A percentile compares a stretch with the other conserved stretches of the same genome.
phyloP scores from a whole-genome alignment of 2,888 invertebrate genomes.

The Drosophila maculinotata region DNA sequence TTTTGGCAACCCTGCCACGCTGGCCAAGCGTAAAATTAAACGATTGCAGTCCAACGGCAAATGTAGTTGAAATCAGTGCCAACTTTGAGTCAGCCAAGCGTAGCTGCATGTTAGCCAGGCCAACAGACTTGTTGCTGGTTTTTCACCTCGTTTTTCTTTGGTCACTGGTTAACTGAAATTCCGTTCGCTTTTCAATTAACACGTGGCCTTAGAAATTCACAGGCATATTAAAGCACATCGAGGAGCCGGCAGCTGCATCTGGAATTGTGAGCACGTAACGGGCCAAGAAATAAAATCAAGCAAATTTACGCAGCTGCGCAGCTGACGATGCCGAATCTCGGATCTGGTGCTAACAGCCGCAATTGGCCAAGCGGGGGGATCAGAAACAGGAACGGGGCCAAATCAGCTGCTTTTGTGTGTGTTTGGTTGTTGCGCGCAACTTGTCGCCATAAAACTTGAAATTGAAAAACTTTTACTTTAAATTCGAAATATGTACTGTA shows the following conservation, averaged over 20 bases:
- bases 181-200: conserved; percentile 38
- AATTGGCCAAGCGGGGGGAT: conserved; percentile 32
- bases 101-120: conserved; percentile 21
- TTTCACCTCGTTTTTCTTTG: neutral
- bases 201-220: conserved; percentile 43
- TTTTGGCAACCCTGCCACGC: conserved; percentile 36
- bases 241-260: conserved; percentile 41
- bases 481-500: conserved; percentile 61
- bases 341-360: conserved; percentile 40
- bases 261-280: conserved; percentile 67
- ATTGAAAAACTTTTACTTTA: conserved; percentile 79
- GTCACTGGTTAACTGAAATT: conserved; percentile 34
- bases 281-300: conserved; percentile 57
- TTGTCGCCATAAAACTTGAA: conserved; percentile 81
- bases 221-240: conserved; percentile 42
- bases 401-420: conserved; percentile 4
- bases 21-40: conserved; percentile 72
- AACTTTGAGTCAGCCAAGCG: conserved; percentile 14
- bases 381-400: conserved; percentile 1
- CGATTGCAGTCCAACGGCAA: conserved; percentile 52
- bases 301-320: conserved; percentile 58
- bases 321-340: conserved; percentile 21
- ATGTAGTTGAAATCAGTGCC: conserved; percentile 51
- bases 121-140: conserved; percentile 47
- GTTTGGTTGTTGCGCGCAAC: conserved; percentile 46